Evolutionary conservation across 2,797 vertebrate genomes (phyloP).

Genomic region (Coilia nasus): DNA sequence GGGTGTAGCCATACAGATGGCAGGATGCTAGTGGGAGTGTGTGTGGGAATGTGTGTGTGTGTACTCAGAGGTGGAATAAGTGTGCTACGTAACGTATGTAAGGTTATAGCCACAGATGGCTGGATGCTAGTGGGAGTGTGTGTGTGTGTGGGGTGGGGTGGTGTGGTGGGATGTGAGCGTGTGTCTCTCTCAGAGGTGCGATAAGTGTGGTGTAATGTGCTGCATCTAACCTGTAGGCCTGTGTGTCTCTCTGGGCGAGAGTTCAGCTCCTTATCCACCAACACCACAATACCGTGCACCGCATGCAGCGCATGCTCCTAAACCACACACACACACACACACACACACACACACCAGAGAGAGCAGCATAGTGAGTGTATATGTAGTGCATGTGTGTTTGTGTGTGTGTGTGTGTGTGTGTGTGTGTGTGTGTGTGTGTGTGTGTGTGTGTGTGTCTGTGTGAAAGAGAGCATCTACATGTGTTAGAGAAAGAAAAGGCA

Average conservation of each 20-base stretch:
- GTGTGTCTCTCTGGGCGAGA: slow-evolving; percentile 78
- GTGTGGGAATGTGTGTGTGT: not conserved
- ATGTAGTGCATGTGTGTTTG: not conserved
- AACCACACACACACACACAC: slow-evolving; percentile 6
- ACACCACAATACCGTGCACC: slow-evolving; percentile 77
- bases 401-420: not conserved
- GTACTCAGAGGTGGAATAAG: no score
- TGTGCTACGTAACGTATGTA: no score
- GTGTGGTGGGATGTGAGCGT: not conserved
- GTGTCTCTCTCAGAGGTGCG: not conserved
- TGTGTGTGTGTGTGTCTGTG: not conserved
- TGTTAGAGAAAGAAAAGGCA: not conserved
- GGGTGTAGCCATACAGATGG: no score
- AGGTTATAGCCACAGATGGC: no score
- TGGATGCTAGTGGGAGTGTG: no score
- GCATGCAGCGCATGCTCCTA: slow-evolving; percentile 79
- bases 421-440: not conserved
- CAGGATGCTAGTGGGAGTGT: not conserved
- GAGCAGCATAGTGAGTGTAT: no score
- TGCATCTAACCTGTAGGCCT: slow-evolving; percentile 80
- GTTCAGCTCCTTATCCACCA: slow-evolving; percentile 84
- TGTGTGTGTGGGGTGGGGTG: no score
- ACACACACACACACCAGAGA: no score
- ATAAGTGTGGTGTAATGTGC: not conserved
- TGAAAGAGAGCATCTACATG: no score